A percentile compares a stretch with the other conserved stretches of the same genome.
phyloP scores from a whole-genome alignment of 2,113 vertebrate genomes.

The Ailuropoda melanoleuca region DNA sequence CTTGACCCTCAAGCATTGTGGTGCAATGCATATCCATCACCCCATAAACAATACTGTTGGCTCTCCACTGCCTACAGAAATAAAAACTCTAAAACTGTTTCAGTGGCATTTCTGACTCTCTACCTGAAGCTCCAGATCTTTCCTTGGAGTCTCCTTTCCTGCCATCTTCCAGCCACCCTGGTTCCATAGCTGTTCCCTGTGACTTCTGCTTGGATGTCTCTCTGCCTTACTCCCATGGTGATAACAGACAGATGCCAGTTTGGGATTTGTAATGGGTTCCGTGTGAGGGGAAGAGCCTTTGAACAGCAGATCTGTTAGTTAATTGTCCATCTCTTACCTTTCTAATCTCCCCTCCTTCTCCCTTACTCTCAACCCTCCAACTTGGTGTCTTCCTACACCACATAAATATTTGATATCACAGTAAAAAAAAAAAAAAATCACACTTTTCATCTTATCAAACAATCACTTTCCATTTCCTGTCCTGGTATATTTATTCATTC shows the following conservation, averaged over 20 bases:
- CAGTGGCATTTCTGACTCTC: neutral
- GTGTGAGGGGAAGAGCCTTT: neutral
- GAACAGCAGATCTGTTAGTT: neutral
- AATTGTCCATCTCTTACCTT: neutral
- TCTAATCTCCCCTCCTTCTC: neutral
- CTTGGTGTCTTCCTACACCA: neutral
- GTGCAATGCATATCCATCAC: neutral
- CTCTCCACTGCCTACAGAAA: neutral
- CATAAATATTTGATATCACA: neutral
- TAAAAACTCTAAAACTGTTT: neutral
- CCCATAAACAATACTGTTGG: fast-evolving
- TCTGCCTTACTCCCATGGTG: neutral
- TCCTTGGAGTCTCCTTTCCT: neutral
- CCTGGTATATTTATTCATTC: neutral
- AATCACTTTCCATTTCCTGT: conserved; percentile 1
- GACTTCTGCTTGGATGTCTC: neutral
- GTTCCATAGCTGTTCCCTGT: neutral
- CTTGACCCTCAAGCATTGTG: neutral
- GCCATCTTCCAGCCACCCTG: neutral
- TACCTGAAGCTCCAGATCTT: neutral
- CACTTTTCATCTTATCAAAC: neutral
- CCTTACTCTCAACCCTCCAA: neutral
- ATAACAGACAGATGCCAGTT: neutral
- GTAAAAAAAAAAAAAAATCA: neutral
- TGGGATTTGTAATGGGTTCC: neutral